Conservation (phyloP, 2,113 vertebrate species). For the Rhabdomys dilectus region DNA sequence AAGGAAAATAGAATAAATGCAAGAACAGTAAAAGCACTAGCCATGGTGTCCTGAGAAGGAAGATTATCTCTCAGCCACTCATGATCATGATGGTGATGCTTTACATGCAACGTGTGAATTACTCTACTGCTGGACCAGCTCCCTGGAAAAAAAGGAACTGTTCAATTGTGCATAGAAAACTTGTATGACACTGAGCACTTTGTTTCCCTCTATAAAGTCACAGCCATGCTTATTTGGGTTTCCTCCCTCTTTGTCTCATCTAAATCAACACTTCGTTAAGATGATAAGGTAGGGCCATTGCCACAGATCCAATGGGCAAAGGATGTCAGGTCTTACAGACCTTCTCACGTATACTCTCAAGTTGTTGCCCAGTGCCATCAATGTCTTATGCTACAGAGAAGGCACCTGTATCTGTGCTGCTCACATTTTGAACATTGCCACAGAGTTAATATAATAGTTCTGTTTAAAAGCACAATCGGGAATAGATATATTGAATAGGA, state of each 20-base stretch:
- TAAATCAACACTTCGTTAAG: background rate
- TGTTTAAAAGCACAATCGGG: background rate
- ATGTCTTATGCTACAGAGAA: background rate
- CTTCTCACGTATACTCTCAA: background rate
- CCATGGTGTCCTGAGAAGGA: background rate
- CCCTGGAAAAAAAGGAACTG: background rate
- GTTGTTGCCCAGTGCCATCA: background rate
- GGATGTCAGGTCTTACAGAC: background rate
- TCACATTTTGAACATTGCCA: background rate
- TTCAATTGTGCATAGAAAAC: background rate
- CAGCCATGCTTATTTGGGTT: background rate
- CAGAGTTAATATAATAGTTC: background rate
- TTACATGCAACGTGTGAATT: background rate
- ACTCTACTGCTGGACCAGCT: accelerated
- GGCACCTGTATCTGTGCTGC: background rate
- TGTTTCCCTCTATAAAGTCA: background rate
- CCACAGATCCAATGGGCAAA: background rate
- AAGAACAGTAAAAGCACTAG: background rate
- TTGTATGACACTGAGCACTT: background rate
- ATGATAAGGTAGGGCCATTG: background rate
- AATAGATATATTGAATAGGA: background rate
- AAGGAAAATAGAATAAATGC: background rate
- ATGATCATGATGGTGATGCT: no score
- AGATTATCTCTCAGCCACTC: background rate
- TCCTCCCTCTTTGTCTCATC: background rate